A percentile compares a stretch with the other conserved stretches of the same genome.
Conservation (phyloP, 2,797 vertebrate species). For the Picus viridis region DNA sequence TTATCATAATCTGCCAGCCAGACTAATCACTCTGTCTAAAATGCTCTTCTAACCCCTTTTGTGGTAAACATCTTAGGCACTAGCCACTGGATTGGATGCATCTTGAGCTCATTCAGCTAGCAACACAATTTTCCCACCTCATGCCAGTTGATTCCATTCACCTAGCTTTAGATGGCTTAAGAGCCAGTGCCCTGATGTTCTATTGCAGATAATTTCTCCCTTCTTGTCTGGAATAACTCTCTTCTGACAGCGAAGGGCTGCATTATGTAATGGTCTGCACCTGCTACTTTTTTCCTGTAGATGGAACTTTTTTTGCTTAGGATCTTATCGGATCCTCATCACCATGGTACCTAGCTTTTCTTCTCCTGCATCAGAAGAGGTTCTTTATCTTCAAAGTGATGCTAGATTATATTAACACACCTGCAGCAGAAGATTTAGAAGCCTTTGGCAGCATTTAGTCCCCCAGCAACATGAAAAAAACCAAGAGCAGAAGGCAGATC, state of each 20-base stretch:
- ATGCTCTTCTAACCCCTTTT: neutral
- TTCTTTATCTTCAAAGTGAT: slow-evolving; percentile 46
- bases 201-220: neutral
- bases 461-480: slow-evolving; percentile 59
- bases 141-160: slow-evolving; percentile 22
- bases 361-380: neutral
- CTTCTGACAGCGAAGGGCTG: neutral
- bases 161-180: neutral
- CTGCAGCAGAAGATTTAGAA: slow-evolving; percentile 59
- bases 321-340: slow-evolving; percentile 13
- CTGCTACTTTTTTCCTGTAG: slow-evolving; percentile 1
- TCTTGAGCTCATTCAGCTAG: slow-evolving; percentile 31
- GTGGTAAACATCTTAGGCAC: slow-evolving; percentile 28
- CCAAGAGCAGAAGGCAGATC: slow-evolving; percentile 35
- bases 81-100: slow-evolving; percentile 26
- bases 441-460: slow-evolving; percentile 15
- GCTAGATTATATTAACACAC: slow-evolving; percentile 46
- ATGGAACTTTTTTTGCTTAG: neutral
- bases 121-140: slow-evolving; percentile 21
- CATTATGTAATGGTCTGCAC: neutral
- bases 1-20: slow-evolving; percentile 66
- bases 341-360: slow-evolving; percentile 13
- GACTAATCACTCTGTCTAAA: slow-evolving; percentile 58
- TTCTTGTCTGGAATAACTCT: neutral
- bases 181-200: neutral